Conservation (phyloP, 2,888 invertebrate genomes). For the Agrilus cyanescens region DNA sequence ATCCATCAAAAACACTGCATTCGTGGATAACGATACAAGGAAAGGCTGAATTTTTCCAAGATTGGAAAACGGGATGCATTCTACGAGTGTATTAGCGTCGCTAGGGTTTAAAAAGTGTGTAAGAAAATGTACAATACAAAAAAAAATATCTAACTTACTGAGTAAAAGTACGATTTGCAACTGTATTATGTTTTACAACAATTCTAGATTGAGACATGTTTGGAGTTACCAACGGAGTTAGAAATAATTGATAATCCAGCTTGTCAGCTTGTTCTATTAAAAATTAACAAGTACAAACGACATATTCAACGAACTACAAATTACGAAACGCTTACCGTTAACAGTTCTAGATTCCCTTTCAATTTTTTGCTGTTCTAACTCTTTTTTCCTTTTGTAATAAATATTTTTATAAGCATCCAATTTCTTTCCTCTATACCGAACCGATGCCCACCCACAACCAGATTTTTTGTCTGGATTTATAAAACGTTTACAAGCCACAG, state of each 20-base stretch:
- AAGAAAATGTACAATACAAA: background rate
- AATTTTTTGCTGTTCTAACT: conserved; percentile 26
- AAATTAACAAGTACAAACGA: too few species aligned
- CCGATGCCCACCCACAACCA: conserved; percentile 89
- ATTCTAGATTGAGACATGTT: conserved; percentile 43
- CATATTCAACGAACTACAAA: too few species aligned
- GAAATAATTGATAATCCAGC: background rate
- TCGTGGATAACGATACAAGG: conserved; percentile 73
- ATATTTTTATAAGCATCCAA: conserved; percentile 79
- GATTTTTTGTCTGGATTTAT: conserved; percentile 87
- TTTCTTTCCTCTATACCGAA: conserved; percentile 77
- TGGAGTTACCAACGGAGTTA: background rate
- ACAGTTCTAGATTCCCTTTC: too few species aligned
- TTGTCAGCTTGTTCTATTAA: too few species aligned
- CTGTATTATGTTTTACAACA: conserved; percentile 64
- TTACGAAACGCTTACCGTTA: too few species aligned
- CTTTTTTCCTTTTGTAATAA: conserved; percentile 58
- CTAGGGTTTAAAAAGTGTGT: conserved; percentile 35
- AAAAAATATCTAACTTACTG: conserved; percentile 48
- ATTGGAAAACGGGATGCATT: conserved; percentile 77
- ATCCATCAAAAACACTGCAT: conserved; percentile 78
- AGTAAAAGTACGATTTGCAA: conserved; percentile 61
- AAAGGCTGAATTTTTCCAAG: conserved; percentile 90
- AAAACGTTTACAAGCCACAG: conserved; percentile 80
- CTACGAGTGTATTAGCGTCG: conserved; percentile 81